Conservation (phyloP, 2,797 vertebrate genomes). For the Cirrhinus mrigala region DNA sequence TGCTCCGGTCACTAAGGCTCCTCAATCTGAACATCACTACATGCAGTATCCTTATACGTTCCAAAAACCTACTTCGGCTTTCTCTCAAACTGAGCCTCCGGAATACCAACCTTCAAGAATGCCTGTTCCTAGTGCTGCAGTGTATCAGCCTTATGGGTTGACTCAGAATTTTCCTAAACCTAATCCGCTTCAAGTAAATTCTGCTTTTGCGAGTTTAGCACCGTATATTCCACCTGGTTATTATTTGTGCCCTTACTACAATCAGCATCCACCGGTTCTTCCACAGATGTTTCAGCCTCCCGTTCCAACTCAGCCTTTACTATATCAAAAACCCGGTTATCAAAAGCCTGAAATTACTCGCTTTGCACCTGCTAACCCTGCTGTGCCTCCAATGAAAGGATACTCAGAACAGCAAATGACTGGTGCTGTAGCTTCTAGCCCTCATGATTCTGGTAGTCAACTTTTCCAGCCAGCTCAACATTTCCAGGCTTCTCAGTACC, state of each 20-base stretch:
- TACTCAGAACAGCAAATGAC: neutral
- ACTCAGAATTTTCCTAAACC: neutral
- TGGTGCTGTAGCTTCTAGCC: neutral
- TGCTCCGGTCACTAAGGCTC: neutral
- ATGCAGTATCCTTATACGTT: neutral
- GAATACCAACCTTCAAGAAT: neutral
- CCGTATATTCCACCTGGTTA: slow-evolving; percentile 32
- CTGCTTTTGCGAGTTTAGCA: neutral
- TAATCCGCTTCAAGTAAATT: neutral
- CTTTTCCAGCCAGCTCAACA: neutral
- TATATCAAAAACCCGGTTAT: neutral
- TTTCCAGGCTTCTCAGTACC: neutral
- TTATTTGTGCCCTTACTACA: neutral
- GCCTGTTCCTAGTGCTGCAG: neutral
- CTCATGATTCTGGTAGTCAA: neutral
- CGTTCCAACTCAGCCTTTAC: neutral
- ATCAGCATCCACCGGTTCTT: neutral
- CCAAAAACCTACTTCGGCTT: neutral
- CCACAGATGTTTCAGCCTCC: neutral
- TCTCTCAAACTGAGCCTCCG: neutral
- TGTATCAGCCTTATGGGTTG: neutral
- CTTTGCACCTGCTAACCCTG: neutral
- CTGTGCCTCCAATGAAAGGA: neutral
- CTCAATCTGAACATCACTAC: neutral
- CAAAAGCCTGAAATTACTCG: neutral